phyloP scores from a whole-genome alignment of 2,888 invertebrate genomes.

The Volucella bombylans region DNA sequence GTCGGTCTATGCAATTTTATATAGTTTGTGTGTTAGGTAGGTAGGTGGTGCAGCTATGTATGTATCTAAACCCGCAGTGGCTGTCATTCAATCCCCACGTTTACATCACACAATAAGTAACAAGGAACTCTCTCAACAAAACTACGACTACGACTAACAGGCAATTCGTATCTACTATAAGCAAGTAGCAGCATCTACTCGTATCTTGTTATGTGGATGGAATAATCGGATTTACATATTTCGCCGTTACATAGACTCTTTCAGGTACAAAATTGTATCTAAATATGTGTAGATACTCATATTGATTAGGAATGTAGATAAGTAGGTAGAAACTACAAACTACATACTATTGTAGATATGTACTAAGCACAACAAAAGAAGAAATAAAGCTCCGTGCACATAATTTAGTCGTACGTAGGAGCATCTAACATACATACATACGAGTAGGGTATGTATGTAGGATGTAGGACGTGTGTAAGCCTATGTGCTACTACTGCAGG shows the following conservation, averaged over 20 bases:
- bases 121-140: constrained; percentile 36
- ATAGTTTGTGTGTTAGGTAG: constrained; percentile 12
- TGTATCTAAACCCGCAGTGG: constrained; percentile 13
- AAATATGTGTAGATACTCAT: constrained; percentile 40
- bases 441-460: too few relatives aligned
- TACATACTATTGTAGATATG: constrained; percentile 10
- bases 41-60: constrained; percentile 11
- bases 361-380: constrained; percentile 27
- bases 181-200: constrained; percentile 39
- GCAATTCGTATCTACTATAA: too few relatives aligned
- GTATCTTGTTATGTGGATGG: constrained; percentile 24
- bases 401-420: constrained; percentile 47
- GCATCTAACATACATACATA: not conserved
- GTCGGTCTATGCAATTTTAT: not conserved
- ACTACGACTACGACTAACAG: too few relatives aligned
- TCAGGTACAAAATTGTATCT: constrained; percentile 3
- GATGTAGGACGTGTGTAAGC: constrained; percentile 11
- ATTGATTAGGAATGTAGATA: constrained; percentile 56
- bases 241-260: constrained; percentile 21
- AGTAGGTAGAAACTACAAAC: constrained; percentile 25
- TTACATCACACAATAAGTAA: constrained; percentile 58
- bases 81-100: constrained; percentile 71
- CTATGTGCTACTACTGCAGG: not conserved
- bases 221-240: constrained; percentile 58
- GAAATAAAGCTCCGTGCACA: constrained; percentile 26